Percentiles rank a stretch among this genome's conserved stretches.
Conservation (phyloP, 2,888 invertebrate genomes). For the Ormyrus pomaceus region DNA sequence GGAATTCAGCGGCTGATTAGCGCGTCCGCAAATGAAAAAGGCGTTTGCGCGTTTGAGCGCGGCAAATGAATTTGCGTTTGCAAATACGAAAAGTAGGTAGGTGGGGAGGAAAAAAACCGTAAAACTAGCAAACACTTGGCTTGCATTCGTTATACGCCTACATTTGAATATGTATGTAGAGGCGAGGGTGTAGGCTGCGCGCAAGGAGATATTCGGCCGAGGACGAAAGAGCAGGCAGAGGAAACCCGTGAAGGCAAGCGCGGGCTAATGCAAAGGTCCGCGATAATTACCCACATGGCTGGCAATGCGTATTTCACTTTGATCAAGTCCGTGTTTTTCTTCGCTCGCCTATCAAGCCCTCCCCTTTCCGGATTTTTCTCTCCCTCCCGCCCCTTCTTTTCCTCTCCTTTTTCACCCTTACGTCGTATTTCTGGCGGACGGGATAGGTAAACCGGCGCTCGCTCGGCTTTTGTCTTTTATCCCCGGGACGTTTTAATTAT, state of each 20-base stretch:
- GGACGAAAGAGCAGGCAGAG: slow-evolving; percentile 42
- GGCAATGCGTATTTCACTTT: slow-evolving; percentile 74
- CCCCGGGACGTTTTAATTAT: slow-evolving; percentile 73
- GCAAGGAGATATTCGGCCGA: slow-evolving; percentile 34
- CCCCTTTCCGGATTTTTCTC: slow-evolving; percentile 53
- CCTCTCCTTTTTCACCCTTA: slow-evolving; percentile 67
- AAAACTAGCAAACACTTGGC: slow-evolving; percentile 44
- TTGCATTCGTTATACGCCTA: slow-evolving; percentile 29
- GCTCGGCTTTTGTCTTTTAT: slow-evolving; percentile 70
- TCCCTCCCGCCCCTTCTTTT: slow-evolving; percentile 54
- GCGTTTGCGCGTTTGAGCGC: slow-evolving; percentile 9
- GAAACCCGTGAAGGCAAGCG: slow-evolving; percentile 62
- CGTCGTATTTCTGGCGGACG: slow-evolving; percentile 60
- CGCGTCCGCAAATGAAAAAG: slow-evolving; percentile 10
- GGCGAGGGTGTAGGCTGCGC: slow-evolving; percentile 34
- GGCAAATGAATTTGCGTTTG: slow-evolving; percentile 30
- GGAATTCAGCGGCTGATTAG: slow-evolving; percentile 16
- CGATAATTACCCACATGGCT: slow-evolving; percentile 75
- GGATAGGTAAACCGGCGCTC: slow-evolving; percentile 66
- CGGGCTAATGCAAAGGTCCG: slow-evolving; percentile 74
- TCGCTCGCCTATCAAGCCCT: slow-evolving; percentile 70
- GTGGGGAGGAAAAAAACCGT: not conserved
- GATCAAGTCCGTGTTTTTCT: slow-evolving; percentile 76
- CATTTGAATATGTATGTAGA: slow-evolving; percentile 42
- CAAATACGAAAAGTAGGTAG: not conserved